These are phyloP conservation scores for Chionodraco myersi DNA, from an alignment of 2,113 vertebrate species.

Conservation along the genomic window DNA sequence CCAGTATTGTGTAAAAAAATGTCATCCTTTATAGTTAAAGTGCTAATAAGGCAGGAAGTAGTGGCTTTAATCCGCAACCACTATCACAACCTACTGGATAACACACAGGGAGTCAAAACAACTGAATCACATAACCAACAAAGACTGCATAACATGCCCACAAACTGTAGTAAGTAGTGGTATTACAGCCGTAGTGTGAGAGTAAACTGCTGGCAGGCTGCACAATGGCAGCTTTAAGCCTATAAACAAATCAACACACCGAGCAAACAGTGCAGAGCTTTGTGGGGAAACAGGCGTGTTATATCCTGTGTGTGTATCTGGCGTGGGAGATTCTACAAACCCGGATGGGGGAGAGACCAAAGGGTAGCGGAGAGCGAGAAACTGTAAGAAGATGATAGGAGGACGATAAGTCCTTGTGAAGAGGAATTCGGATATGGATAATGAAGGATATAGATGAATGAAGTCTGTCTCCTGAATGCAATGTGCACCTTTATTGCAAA, in stretches of 20 bases:
- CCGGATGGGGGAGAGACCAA: conserved; percentile 61
- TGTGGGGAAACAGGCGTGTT: conserved; percentile 65
- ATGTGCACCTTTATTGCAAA: conserved; percentile 41
- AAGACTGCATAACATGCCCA: conserved; percentile 47
- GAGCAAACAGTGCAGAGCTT: conserved; percentile 55
- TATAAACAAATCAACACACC: conserved; percentile 59
- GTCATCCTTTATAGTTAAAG: background rate
- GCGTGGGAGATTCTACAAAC: conserved; percentile 50
- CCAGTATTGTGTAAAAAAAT: background rate
- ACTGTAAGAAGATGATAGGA: conserved; percentile 52
- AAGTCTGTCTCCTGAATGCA: conserved; percentile 33
- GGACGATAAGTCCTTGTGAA: conserved; percentile 34
- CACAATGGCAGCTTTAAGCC: conserved; percentile 43
- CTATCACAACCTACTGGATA: conserved; percentile 18
- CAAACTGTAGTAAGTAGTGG: conserved; percentile 47
- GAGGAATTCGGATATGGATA: conserved; percentile 50
- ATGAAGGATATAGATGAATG: conserved; percentile 50
- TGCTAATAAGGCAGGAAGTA: conserved; percentile 26
- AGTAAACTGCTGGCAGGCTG: conserved; percentile 58
- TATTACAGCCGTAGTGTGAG: conserved; percentile 30
- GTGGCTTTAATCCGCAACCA: background rate
- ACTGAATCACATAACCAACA: conserved; percentile 20
- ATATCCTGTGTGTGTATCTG: conserved; percentile 62
- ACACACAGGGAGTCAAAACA: conserved; percentile 49
- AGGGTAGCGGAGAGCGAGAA: conserved; percentile 26